phyloP scores from a whole-genome alignment of 2,888 invertebrate genomes.

The Hofmannophila pseudospretella region DNA sequence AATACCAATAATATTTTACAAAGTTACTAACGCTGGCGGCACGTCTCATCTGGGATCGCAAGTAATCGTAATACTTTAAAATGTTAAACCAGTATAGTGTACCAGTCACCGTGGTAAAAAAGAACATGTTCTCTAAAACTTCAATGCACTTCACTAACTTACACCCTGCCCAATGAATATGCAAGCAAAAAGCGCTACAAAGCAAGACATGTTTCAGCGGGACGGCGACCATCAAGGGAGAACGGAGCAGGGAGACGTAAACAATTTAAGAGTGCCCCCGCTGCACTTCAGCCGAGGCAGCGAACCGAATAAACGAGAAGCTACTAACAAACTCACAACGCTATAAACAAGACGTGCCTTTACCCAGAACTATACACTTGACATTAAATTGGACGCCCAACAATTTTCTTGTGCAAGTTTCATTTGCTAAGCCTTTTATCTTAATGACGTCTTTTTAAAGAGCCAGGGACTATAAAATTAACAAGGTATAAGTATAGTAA shows the following conservation, averaged over 20 bases:
- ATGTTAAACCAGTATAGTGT: background rate
- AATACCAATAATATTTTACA: slow-evolving; percentile 33
- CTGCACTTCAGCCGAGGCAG: slow-evolving; percentile 47
- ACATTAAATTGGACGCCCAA: slow-evolving; percentile 34
- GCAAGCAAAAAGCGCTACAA: slow-evolving; percentile 23
- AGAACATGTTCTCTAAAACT: slow-evolving; percentile 2
- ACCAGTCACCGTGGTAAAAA: background rate
- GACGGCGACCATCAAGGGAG: slow-evolving; percentile 23
- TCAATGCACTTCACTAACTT: slow-evolving; percentile 8
- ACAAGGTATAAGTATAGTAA: slow-evolving; percentile 33
- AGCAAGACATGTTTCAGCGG: slow-evolving; percentile 25
- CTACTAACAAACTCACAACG: slow-evolving; percentile 43
- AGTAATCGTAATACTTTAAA: slow-evolving; percentile 6
- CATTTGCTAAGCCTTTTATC: slow-evolving; percentile 29
- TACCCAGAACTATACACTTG: slow-evolving; percentile 23
- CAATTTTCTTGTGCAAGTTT: slow-evolving; percentile 22
- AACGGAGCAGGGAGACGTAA: slow-evolving; percentile 47
- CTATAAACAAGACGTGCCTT: slow-evolving; percentile 26
- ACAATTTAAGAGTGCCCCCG: slow-evolving; percentile 55
- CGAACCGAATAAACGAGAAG: slow-evolving; percentile 49
- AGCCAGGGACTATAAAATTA: slow-evolving; percentile 29
- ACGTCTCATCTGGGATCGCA: slow-evolving; percentile 12
- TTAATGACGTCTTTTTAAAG: slow-evolving; percentile 31
- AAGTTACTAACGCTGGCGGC: slow-evolving; percentile 23
- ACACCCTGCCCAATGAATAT: slow-evolving; percentile 24